These are phyloP conservation scores for Sternarchorhynchus goeldii DNA, from an alignment of 2,797 vertebrate species.

Conservation along the genomic window DNA sequence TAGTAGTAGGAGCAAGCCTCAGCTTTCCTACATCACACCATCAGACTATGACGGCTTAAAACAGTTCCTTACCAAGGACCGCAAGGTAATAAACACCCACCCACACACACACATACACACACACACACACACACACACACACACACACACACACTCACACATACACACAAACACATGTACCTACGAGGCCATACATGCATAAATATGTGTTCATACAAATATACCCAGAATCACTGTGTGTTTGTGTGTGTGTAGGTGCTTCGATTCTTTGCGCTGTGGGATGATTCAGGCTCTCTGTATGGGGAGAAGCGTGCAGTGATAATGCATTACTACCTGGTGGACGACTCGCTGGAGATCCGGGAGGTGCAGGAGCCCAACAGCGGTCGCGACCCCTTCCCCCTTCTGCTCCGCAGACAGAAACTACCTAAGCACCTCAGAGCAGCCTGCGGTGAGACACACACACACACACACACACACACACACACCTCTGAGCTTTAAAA, in stretches of 20 bases:
- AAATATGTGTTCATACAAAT: no score
- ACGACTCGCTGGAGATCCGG: constrained; percentile 88
- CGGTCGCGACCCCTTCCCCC: constrained; percentile 71
- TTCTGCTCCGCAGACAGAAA: no score
- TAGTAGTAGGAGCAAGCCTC: constrained; percentile 60
- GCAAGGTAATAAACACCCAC: constrained; percentile 75
- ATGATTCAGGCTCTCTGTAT: constrained; percentile 72
- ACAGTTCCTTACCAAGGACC: constrained; percentile 86
- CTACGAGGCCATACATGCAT: background rate
- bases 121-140: background rate
- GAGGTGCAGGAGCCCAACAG: constrained; percentile 83
- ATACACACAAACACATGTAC: background rate
- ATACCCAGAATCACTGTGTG: no score
- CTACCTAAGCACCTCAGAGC: no score
- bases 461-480: background rate
- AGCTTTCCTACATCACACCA: constrained; percentile 65
- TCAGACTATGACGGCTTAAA: constrained; percentile 75
- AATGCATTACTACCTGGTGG: constrained; percentile 89
- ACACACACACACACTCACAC: background rate
- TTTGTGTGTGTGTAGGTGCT: constrained; percentile 79
- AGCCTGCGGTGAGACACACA: background rate
- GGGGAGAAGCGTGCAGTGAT: constrained; percentile 75
- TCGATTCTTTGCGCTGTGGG: constrained; percentile 86
- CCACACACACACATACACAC: constrained; percentile 3
- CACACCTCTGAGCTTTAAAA: background rate